These are phyloP conservation scores for Falcunculus frontatus DNA, from an alignment of 2,113 vertebrate species.

Conservation along the genomic window DNA sequence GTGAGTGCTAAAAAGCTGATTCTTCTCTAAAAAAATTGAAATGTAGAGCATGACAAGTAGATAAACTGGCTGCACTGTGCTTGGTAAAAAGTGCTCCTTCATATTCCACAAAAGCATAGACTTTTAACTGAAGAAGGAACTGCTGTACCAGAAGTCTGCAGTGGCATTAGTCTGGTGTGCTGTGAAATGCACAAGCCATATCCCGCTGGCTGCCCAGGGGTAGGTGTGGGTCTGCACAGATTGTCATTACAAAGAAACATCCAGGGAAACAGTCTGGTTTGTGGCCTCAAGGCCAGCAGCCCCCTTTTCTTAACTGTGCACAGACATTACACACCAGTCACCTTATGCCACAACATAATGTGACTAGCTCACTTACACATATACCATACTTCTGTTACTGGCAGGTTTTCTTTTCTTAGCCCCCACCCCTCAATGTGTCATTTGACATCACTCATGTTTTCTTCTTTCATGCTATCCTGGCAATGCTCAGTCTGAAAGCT, in stretches of 20 bases:
- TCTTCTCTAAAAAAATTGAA: background rate
- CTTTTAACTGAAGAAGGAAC: background rate
- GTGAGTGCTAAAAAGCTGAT: background rate
- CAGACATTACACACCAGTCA: background rate
- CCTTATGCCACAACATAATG: accelerated
- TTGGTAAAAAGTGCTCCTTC: background rate
- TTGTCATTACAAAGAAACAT: background rate
- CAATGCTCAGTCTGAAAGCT: background rate
- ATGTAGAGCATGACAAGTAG: background rate
- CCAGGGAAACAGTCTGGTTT: background rate
- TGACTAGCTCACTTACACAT: too few relatives aligned
- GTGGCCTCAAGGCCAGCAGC: background rate
- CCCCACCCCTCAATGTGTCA: background rate
- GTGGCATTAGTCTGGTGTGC: background rate
- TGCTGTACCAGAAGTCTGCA: background rate
- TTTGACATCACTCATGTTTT: background rate
- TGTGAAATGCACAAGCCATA: accelerated
- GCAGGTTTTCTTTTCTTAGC: background rate
- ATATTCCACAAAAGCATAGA: background rate
- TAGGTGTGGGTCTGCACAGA: background rate
- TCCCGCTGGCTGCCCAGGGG: accelerated
- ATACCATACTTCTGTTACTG: background rate
- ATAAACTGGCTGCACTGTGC: background rate
- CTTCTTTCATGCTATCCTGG: background rate
- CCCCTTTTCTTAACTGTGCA: background rate